Evolutionary conservation across 2,797 vertebrate species (phyloP).

Genomic region (Scyliorhinus canicula): DNA sequence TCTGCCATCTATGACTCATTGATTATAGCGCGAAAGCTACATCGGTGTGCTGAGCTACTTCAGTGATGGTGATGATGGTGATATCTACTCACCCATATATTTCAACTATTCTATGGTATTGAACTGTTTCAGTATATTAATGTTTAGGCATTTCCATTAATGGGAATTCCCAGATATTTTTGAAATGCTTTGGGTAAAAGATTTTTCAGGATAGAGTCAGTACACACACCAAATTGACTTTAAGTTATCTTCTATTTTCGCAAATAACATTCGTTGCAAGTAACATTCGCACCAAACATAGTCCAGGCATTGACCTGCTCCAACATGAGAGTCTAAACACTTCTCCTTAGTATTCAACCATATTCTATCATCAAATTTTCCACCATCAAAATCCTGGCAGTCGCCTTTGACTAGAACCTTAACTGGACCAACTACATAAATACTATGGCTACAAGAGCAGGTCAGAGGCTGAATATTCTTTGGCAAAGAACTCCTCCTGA

Average conservation of each 20-base stretch:
- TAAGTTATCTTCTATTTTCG: background rate
- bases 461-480: background rate
- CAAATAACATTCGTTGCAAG: background rate
- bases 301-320: background rate
- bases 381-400: background rate
- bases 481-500: background rate
- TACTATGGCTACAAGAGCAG: background rate
- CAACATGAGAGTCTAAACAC: background rate
- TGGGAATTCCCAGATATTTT: background rate
- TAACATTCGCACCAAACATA: background rate
- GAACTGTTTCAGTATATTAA: background rate
- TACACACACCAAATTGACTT: background rate
- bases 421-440: background rate
- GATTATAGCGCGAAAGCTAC: background rate
- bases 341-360: background rate
- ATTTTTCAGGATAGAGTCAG: background rate
- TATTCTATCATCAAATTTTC: background rate
- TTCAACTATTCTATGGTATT: background rate
- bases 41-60: background rate
- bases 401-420: background rate
- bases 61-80: background rate
- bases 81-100: background rate
- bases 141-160: background rate
- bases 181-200: background rate
- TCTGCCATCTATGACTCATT: background rate